Percentiles rank a stretch among this genome's conserved stretches.
Conservation (phyloP, 64 coral and sea anemone species). For the Anthopleura sola region DNA sequence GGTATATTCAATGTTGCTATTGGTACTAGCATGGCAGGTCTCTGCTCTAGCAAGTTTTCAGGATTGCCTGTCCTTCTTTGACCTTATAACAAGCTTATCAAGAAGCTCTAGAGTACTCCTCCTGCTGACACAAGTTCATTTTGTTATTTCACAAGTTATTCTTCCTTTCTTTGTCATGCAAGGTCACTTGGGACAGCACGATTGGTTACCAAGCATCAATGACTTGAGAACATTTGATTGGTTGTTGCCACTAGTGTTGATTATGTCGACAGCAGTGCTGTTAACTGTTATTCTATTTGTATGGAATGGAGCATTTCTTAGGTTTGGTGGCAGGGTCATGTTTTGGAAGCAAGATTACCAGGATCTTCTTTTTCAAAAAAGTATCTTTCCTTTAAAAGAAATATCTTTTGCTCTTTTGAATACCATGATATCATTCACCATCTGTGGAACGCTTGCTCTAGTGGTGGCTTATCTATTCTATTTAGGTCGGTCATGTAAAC, state of each 20-base stretch:
- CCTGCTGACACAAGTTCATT: constrained; percentile 73
- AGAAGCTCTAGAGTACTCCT: constrained; percentile 81
- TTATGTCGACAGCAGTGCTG: constrained; percentile 72
- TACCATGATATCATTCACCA: constrained; percentile 12
- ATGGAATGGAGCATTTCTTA: constrained; percentile 58
- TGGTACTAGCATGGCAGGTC: constrained; percentile 83
- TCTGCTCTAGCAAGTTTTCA: constrained; percentile 50
- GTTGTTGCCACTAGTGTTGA: constrained; percentile 66
- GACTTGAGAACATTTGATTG: constrained; percentile 89
- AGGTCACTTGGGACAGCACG: constrained; percentile 62
- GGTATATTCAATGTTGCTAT: constrained; percentile 71
- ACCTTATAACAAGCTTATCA: constrained; percentile 42
- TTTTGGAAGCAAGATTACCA: constrained; percentile 35
- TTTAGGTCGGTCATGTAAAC: constrained; percentile 35
- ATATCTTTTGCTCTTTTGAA: constrained; percentile 30
- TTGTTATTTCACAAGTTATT: constrained; percentile 77
- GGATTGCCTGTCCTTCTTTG: constrained; percentile 77
- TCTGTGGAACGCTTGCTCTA: constrained; percentile 47
- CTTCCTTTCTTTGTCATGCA: constrained; percentile 75
- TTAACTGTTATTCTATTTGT: constrained; percentile 74
- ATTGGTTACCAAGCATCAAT: constrained; percentile 76
- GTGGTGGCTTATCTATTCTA: constrained; percentile 27
- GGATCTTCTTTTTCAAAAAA: constrained; percentile 44
- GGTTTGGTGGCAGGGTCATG: constrained; percentile 58
- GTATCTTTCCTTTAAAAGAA: constrained; percentile 35